Evolutionary conservation across 2,113 vertebrate genomes (phyloP).

Genomic region (Nothobranchius furzeri): DNA sequence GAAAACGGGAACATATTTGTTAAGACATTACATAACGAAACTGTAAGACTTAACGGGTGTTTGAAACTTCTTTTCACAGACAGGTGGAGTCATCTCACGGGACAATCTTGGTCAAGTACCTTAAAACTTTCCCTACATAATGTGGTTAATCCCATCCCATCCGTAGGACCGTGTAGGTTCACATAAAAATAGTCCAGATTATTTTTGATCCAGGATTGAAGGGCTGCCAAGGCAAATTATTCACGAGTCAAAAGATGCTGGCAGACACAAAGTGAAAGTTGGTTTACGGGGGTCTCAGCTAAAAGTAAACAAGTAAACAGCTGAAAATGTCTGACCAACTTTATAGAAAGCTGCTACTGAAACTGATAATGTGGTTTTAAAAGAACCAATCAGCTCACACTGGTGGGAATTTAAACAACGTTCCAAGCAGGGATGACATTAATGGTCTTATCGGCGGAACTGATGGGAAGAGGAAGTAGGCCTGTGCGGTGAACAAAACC

Average conservation of each 20-base stretch:
- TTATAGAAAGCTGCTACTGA: slow-evolving; percentile 20
- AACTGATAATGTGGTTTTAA: not conserved
- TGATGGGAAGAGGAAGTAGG: no score
- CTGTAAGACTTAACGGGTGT: slow-evolving; percentile 17
- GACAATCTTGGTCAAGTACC: slow-evolving; percentile 28
- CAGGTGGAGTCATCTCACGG: slow-evolving; percentile 27
- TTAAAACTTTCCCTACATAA: slow-evolving; percentile 14
- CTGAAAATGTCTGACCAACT: slow-evolving; percentile 19
- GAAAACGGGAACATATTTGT: slow-evolving; percentile 1
- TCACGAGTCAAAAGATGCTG: slow-evolving; percentile 22
- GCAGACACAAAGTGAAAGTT: slow-evolving; percentile 16
- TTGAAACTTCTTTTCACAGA: slow-evolving; percentile 28
- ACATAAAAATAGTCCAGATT: slow-evolving; percentile 8
- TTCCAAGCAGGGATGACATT: no score
- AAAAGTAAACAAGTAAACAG: slow-evolving; percentile 44
- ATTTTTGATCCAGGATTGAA: slow-evolving; percentile 41
- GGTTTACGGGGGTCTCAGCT: slow-evolving; percentile 8
- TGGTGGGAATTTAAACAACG: slow-evolving; percentile 7
- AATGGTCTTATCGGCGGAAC: no score
- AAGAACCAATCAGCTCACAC: slow-evolving; percentile 8
- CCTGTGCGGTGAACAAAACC: no score
- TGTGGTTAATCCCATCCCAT: slow-evolving; percentile 1
- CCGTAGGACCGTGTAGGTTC: not conserved
- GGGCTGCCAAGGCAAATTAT: slow-evolving; percentile 24
- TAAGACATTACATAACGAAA: slow-evolving; percentile 22